Conservation (phyloP, 2,888 invertebrate genomes). For the Pollenia amentaria region DNA sequence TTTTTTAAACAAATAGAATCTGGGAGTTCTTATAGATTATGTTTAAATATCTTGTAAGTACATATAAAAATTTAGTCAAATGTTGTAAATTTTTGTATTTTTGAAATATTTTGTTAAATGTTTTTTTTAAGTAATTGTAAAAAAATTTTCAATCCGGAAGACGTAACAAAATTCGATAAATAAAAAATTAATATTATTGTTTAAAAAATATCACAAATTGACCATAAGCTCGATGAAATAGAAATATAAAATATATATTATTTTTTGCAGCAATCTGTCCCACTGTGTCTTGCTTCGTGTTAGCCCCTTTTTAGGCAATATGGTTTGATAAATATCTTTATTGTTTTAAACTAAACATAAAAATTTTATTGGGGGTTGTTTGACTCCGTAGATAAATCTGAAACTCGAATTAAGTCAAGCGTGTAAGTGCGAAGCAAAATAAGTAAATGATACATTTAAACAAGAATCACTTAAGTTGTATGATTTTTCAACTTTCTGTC, state of each 20-base stretch:
- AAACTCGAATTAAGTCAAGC: constrained; percentile 68
- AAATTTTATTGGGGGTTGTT: constrained; percentile 41
- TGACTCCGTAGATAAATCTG: constrained; percentile 52
- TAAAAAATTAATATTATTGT: too few relatives aligned
- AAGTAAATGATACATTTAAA: constrained; percentile 64
- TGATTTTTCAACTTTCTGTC: neutral
- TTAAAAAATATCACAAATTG: too few relatives aligned
- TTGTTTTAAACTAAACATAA: constrained; percentile 13
- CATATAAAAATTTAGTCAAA: too few relatives aligned
- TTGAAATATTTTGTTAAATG: too few relatives aligned
- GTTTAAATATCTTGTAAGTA: too few relatives aligned
- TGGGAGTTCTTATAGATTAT: too few relatives aligned
- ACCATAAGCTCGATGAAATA: too few relatives aligned
- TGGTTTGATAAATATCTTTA: constrained; percentile 41
- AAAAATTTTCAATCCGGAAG: too few relatives aligned
- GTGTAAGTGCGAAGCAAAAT: constrained; percentile 73
- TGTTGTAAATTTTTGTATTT: too few relatives aligned
- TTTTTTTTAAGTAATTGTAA: too few relatives aligned
- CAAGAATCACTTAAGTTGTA: constrained; percentile 47
- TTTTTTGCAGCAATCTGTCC: neutral
- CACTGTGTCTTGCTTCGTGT: constrained; percentile 16
- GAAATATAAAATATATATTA: neutral
- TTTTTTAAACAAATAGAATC: too few relatives aligned
- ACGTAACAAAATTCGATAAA: too few relatives aligned
- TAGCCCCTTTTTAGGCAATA: constrained; percentile 38